These are phyloP conservation scores for Cercopithecus mona DNA, from an alignment of 2,113 vertebrate species.

Conservation along the genomic window DNA sequence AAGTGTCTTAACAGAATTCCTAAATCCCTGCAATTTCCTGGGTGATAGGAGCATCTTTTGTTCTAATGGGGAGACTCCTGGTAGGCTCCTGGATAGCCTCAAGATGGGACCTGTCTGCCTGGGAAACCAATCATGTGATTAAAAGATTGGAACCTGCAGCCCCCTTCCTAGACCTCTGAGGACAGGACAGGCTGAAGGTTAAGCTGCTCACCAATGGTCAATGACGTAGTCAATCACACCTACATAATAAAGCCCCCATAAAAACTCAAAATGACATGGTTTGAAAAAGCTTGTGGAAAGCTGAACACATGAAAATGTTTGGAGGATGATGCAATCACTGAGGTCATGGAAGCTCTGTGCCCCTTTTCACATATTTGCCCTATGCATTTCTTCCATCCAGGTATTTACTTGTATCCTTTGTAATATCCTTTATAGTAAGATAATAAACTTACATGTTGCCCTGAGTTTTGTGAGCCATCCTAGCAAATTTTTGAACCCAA, in stretches of 20 bases:
- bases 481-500: not conserved
- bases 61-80: not conserved
- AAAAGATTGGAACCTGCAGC: not conserved
- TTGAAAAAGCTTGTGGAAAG: not conserved
- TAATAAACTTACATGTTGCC: not conserved
- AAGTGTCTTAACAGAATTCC: not conserved
- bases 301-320: not conserved
- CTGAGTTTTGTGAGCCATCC: not conserved
- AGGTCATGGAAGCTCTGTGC: not conserved
- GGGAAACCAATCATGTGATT: not conserved
- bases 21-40: not conserved
- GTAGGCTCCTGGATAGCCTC: not conserved
- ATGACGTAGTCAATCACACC: not conserved
- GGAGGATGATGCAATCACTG: not conserved
- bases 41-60: not conserved
- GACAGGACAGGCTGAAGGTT: not conserved
- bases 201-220: not conserved
- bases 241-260: not conserved
- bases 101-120: not conserved
- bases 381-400: not conserved
- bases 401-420: not conserved
- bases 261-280: not conserved
- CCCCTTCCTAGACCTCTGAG: not conserved
- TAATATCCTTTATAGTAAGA: not conserved
- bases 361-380: not conserved